These are phyloP conservation scores for Trichosurus vulpecula DNA, from an alignment of 2,797 vertebrate genomes.

Conservation along the genomic window DNA sequence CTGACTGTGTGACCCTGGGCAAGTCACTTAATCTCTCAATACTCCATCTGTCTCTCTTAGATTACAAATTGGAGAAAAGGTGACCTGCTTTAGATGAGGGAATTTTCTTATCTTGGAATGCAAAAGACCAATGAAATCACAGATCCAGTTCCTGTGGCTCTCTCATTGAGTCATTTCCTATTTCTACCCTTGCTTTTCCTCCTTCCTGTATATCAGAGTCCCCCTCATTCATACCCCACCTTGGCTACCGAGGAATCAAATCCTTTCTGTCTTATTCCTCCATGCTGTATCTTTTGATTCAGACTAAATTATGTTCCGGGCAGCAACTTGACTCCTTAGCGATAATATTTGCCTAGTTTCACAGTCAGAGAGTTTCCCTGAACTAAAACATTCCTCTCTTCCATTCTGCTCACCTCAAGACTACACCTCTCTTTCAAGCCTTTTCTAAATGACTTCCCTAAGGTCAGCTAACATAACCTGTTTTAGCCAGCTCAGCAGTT, in stretches of 20 bases:
- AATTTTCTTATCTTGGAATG: too few species aligned
- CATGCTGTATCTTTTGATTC: not conserved
- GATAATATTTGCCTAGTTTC: not conserved
- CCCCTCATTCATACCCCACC: accelerated
- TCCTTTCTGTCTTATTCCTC: not conserved
- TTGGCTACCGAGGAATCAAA: not conserved
- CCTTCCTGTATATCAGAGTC: not conserved
- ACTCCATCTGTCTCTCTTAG: too few species aligned
- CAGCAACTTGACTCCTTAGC: not conserved
- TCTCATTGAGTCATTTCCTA: not conserved
- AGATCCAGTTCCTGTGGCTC: too few species aligned
- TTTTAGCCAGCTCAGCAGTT: not conserved
- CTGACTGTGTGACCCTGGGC: too few species aligned
- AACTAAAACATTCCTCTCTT: not conserved
- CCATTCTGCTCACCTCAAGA: not conserved
- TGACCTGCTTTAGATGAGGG: too few species aligned
- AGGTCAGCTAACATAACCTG: not conserved
- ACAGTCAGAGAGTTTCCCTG: not conserved
- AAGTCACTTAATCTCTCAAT: too few species aligned
- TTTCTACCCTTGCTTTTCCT: not conserved
- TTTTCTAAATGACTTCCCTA: not conserved
- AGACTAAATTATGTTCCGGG: not conserved
- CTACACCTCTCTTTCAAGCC: not conserved
- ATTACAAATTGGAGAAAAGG: too few species aligned
- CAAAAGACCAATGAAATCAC: too few species aligned